Evolutionary conservation across 2,888 invertebrate genomes (phyloP).

Genomic region (Harpalus rufipes): DNA sequence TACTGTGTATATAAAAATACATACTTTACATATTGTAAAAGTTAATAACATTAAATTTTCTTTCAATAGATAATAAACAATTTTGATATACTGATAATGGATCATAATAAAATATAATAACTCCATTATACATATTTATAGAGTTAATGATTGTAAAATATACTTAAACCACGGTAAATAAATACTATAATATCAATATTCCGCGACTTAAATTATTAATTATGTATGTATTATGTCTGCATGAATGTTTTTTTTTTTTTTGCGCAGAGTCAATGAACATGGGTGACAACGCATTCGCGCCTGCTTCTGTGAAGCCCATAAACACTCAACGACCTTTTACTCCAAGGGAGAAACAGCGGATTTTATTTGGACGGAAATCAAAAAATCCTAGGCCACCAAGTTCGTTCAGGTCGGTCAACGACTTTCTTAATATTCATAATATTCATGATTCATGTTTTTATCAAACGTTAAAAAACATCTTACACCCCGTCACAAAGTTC

Average conservation of each 20-base stretch:
- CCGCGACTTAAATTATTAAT: too few species aligned
- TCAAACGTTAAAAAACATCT: constrained; percentile 9
- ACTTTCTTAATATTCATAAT: constrained; percentile 37
- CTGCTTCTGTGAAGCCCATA: constrained; percentile 79
- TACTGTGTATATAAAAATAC: too few species aligned
- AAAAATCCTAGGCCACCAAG: constrained; percentile 84
- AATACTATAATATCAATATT: neutral
- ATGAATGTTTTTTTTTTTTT: neutral
- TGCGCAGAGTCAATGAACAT: constrained; percentile 73
- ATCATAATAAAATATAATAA: neutral
- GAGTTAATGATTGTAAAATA: neutral
- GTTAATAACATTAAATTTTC: too few species aligned
- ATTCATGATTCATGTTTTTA: constrained; percentile 40
- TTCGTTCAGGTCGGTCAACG: constrained; percentile 83
- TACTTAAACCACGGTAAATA: neutral
- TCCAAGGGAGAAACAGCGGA: constrained; percentile 88
- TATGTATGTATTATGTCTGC: neutral
- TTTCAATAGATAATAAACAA: too few species aligned
- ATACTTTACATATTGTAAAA: too few species aligned
- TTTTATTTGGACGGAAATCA: constrained; percentile 84
- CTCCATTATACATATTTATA: neutral
- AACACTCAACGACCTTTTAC: constrained; percentile 92
- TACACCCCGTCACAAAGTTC: neutral
- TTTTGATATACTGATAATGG: too few species aligned
- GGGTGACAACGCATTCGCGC: constrained; percentile 74